A percentile compares a stretch with the other conserved stretches of the same genome.
These are phyloP conservation scores for Papilio helenus DNA, from an alignment of 1,140 invertebrate species.

Conservation along the genomic window DNA sequence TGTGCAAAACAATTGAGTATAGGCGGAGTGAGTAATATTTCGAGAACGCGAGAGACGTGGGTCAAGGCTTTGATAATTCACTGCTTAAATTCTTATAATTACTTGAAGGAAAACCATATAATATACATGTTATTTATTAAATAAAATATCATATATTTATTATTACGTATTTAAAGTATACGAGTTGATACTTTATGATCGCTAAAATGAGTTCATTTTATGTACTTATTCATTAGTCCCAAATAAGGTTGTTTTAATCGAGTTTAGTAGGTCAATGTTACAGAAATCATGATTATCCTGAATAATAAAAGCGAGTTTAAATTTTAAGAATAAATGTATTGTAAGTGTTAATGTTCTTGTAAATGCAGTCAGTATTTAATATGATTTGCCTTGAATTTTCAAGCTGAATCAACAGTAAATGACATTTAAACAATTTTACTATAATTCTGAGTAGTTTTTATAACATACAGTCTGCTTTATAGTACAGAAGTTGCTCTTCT, in stretches of 20 bases:
- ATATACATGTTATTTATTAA: not conserved
- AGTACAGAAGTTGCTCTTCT: not conserved
- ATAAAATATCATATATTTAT: not conserved
- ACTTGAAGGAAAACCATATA: not conserved
- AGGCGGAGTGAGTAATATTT: slow-evolving; percentile 15
- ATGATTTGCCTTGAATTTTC: not conserved
- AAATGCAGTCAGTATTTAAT: not conserved
- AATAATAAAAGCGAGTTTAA: not conserved
- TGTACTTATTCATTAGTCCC: not conserved
- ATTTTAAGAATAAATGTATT: not conserved
- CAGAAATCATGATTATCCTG: not conserved
- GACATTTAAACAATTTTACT: too few relatives aligned
- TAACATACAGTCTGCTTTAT: too few relatives aligned
- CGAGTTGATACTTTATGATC: not conserved
- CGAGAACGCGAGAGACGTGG: not conserved
- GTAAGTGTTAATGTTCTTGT: not conserved
- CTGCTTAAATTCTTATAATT: not conserved
- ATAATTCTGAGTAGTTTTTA: too few relatives aligned
- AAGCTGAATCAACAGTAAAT: not conserved
- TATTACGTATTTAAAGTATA: not conserved
- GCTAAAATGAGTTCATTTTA: not conserved
- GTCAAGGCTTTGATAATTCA: not conserved
- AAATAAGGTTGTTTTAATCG: not conserved
- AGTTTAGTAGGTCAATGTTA: slow-evolving; percentile 3
- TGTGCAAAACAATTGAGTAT: slow-evolving; percentile 22